A percentile compares a stretch with the other conserved stretches of the same genome.
phyloP scores from a whole-genome alignment of 2,113 vertebrate species.

The Catharus bicknelli region DNA sequence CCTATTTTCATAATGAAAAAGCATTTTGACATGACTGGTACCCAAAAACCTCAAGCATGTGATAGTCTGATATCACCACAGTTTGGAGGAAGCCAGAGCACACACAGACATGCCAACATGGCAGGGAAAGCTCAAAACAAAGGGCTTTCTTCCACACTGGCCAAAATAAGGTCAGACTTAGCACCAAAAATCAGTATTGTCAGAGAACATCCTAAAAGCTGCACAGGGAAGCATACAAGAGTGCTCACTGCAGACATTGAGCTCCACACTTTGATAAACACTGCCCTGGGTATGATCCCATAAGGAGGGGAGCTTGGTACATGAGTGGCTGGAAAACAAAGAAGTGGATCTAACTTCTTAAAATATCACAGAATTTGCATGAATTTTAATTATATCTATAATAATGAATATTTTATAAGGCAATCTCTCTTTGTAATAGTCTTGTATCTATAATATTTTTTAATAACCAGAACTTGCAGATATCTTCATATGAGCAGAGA shows the following conservation, averaged over 20 bases:
- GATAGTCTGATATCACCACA: not conserved
- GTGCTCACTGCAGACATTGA: not conserved
- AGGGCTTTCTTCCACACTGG: not conserved
- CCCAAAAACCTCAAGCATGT: not conserved
- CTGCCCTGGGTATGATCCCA: not conserved
- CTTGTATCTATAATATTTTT: not conserved
- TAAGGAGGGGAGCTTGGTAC: accelerated
- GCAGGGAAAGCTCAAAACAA: not conserved
- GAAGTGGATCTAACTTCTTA: not conserved
- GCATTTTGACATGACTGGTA: not conserved
- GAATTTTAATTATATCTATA: not conserved
- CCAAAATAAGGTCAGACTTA: not conserved
- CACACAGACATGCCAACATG: not conserved
- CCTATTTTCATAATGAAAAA: not conserved
- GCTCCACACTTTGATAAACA: not conserved
- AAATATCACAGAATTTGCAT: not conserved
- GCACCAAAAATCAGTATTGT: not conserved
- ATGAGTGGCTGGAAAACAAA: not conserved
- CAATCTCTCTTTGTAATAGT: not conserved
- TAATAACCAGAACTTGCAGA: constrained; percentile 18
- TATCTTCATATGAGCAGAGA: not conserved
- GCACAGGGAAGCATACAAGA: not conserved
- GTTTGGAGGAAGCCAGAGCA: not conserved
- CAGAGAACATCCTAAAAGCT: not conserved
- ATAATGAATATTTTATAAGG: not conserved